Evolutionary conservation across 1,140 invertebrate genomes (phyloP), one percentile per base, ranked within the genome.

Genomic region (Ridgeia piscesae): DNA sequence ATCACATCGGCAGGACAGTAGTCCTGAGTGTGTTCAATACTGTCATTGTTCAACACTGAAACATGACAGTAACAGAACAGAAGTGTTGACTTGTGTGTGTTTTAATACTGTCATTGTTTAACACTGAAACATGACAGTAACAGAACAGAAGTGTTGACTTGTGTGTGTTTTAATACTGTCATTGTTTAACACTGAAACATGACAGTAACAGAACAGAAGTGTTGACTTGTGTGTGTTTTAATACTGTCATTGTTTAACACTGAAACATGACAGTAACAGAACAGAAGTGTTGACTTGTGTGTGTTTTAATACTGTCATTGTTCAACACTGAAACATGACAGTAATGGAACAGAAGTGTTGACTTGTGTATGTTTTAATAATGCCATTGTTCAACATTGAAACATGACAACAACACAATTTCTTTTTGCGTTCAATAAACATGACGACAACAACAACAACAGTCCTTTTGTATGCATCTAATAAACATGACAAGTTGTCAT

Each of bases 1-100:
- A 99, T 97, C 6, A 98, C 97, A 50, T 97, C 97, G 17, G 97
- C 96, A 0, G 98, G 98, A 91, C 97, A 97, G 92, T 95, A 94
- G 88, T 95, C 94, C 31, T 94, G 92, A 0, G 50, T 91, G 89
- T 93, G 93, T 34, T 94, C 94, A 21, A 94, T 92, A 21, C 92
- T 94, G 89, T 95, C 93, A 93, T 96, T 95, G 93, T 96, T 96
- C 35, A 96, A 92, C 88, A 95, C 95, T 96, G 93, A 9, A 94
- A 94, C 92, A 91, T 93, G 35, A 90, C 89, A 89, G 90, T 14
- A 35, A 34, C 89, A 34, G 33, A 6, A n/a, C 31, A 33, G 9
- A 89, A 9, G 27, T 89, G 34, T 50, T n/a, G 88, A 95, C 94
- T n/a, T 94, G 92, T 0, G 50, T 91, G 88, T 93, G 93, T 34